Conservation (phyloP, 1,140 invertebrate species). For the Araneus ventricosus region DNA sequence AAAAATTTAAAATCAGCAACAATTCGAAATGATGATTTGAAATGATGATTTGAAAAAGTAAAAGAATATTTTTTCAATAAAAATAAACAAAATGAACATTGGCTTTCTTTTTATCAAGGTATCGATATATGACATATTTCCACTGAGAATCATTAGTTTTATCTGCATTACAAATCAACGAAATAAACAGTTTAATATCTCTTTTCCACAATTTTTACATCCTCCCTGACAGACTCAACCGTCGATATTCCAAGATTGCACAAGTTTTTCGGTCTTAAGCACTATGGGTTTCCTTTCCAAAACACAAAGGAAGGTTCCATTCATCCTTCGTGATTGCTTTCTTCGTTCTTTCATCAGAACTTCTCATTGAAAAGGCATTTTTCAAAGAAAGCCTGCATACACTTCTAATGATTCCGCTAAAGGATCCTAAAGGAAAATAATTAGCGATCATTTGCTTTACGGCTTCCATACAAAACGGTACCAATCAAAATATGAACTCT, state of each 20-base stretch:
- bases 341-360: slow-evolving; percentile 19
- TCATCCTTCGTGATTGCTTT: slow-evolving; percentile 1
- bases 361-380: slow-evolving; percentile 30
- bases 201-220: not conserved
- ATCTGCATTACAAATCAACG: no score
- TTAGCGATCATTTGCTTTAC: slow-evolving; percentile 67
- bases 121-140: no score
- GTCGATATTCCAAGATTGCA: not conserved
- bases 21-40: no score
- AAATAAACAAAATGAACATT: not conserved
- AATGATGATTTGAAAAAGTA: no score
- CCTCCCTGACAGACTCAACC: not conserved
- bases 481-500: slow-evolving; percentile 45
- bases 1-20: no score
- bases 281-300: not conserved
- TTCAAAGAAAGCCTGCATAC: not conserved
- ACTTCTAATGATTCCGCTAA: slow-evolving; percentile 67
- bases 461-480: slow-evolving; percentile 37
- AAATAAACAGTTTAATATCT: not conserved
- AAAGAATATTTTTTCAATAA: no score
- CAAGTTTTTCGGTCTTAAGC: not conserved
- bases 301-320: slow-evolving; percentile 25
- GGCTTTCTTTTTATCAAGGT: not conserved
- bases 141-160: no score
- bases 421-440: slow-evolving; percentile 65